Base-by-base conservation (phyloP, 2,888 invertebrate species). In the Drosophila prostipennis region DNA sequence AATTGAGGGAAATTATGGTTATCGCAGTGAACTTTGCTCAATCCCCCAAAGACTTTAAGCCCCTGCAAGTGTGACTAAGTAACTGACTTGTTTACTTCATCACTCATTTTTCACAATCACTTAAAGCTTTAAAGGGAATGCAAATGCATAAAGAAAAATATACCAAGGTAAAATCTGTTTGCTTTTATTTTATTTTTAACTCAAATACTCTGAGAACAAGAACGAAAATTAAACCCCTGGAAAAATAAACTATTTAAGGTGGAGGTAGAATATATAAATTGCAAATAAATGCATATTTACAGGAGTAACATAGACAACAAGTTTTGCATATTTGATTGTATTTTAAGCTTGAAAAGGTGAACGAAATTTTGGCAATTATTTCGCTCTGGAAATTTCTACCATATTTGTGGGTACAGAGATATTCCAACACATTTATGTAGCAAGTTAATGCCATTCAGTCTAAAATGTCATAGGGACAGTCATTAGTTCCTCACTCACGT, bases 1-100 rank as follows among this genome's bases (percentile, higher is more conserved):
- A 53, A 65, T 53, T 52, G 68, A 10, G 16, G 63, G 32, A 53
- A 52, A 37, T 51, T 10, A 64, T 51, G 65, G 6, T 37, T 51
- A 67, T 68, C 26, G 8, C 36, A 51, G 16, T 43, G 19, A 11
- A 32, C 3, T 10, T 16, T 16, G 10, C 23, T 32, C 29, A 13
- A 32, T 45, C 45, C 51, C 3, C 6, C 11, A 26, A 63, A 43
- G 16, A 45, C 42, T 55, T 59, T 36, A 34, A 51, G 13, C n/a
- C 14, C 19, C 3, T 45, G 7, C 13, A 19, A 16, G 11, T 43
- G 55, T 42, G 7, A 42, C 13, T 7, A 36, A 63, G 42, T 36
- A 48, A 34, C 7, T 34, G 48, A 48, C 16, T 48, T 34, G 26
- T 46, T 29, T 29, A 29, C 43, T 26, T 26, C 43, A 45, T 3